phyloP scores from a whole-genome alignment of 2,797 vertebrate species.

The Hyperoplus immaculatus region DNA sequence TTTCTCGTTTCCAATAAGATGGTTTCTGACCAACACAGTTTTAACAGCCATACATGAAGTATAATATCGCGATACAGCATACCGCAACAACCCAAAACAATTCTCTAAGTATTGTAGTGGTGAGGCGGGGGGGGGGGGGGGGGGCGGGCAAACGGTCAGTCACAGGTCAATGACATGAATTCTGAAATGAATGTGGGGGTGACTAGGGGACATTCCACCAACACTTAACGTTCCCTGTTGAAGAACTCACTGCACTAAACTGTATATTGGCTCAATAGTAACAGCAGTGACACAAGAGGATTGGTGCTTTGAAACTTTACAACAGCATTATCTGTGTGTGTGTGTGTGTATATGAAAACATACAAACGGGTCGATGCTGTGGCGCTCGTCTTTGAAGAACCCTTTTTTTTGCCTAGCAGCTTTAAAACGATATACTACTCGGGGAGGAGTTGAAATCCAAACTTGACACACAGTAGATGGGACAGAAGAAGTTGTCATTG shows the following conservation, averaged over 20 bases:
- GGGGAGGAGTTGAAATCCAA: not conserved
- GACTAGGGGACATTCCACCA: not conserved
- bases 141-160: too few species aligned
- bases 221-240: not conserved
- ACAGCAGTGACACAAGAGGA: conserved; percentile 2
- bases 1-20: not conserved
- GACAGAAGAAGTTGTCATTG: not conserved
- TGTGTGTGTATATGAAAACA: not conserved
- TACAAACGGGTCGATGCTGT: not conserved
- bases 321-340: not conserved
- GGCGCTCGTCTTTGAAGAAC: conserved; percentile 9
- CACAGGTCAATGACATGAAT: not conserved
- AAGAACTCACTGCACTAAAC: too few species aligned
- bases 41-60: not conserved
- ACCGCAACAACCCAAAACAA: not conserved
- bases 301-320: not conserved
- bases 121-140: not conserved
- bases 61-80: not conserved
- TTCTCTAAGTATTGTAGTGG: not conserved
- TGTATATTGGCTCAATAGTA: not conserved
- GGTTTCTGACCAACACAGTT: not conserved
- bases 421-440: not conserved
- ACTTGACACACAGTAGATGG: too few species aligned
- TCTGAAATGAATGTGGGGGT: not conserved
- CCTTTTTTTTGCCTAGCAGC: not conserved